Evolutionary conservation across 2,113 vertebrate genomes (phyloP), one percentile per base, ranked within the genome.

Genomic region (Nannospalax galili): DNA sequence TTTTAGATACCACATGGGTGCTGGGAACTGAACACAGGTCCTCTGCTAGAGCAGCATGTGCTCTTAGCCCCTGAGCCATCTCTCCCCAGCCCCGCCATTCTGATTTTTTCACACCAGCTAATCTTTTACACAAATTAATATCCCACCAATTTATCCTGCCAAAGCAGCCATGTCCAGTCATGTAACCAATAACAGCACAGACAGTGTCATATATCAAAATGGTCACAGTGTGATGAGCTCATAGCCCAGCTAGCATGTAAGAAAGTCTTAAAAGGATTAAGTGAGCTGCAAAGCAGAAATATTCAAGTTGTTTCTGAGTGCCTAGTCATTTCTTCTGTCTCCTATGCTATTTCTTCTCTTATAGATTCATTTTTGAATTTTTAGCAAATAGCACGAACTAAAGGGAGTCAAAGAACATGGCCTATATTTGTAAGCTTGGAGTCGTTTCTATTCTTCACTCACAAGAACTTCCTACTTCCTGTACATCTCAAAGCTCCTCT

Each of bases 271-370:
- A 79, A 78, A 87, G 22, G 4, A 56, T 75, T 58, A 35, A 94
- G 58, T 16, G 84, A 89, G n/a, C 42, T 35, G 7, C 28, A 75
- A 79, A 64, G 6, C 65, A 88, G 26, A 93, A 93, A 86, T n/a
- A 85, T 56, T 91, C 32, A 58, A 16, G 16, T 85, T 75, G 26
- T 64, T 88, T 85, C 40, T 74, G 6, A 42, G 93, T 22, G 67
- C 5, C 3, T 7, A 40, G 11, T 26, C 3, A 48, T 88, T 88
- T 93, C 67, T 92, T 77, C 69, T n/a, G 7, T 79, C 37, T 86
- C n/a, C 45, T 92, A 32, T 60, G 56, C 84, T 90, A 78, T 88
- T 96, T 97, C 92, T 96, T 95, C 94, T 93, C 89, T 96, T 91
- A 92, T 20, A 24, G 78, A 69, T 79, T 78, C 20, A 60, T 56